phyloP scores from a whole-genome alignment of 2,797 vertebrate genomes.

The Pseudochaenichthys georgianus region DNA sequence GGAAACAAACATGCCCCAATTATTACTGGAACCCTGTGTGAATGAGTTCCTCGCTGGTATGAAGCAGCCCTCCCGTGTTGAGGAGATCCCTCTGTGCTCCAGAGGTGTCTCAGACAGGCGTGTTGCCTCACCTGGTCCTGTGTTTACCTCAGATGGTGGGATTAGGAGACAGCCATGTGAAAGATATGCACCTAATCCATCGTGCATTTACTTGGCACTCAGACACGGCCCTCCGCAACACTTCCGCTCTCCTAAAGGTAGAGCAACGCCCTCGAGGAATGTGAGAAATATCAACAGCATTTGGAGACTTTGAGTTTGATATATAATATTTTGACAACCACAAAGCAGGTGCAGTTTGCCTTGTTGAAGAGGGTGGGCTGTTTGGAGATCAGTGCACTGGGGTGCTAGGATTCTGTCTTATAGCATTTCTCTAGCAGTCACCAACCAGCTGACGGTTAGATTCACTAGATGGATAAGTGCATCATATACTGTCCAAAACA shows the following conservation, averaged over 20 bases:
- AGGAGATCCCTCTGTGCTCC: slow-evolving; percentile 66
- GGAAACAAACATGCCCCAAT: slow-evolving; percentile 16
- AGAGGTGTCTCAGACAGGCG: slow-evolving; percentile 72
- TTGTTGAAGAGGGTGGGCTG: slow-evolving; percentile 19
- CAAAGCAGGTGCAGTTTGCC: slow-evolving; percentile 15
- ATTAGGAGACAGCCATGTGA: slow-evolving; percentile 80
- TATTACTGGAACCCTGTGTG: slow-evolving; percentile 3
- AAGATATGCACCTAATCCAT: slow-evolving; percentile 79
- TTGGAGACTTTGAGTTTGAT: slow-evolving; percentile 35
- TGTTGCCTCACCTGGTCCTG: slow-evolving; percentile 80
- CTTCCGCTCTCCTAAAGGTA: slow-evolving; percentile 63
- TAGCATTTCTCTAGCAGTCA: slow-evolving; percentile 6
- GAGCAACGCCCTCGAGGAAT: slow-evolving; percentile 60
- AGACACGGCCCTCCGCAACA: slow-evolving; percentile 62
- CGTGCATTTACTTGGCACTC: slow-evolving; percentile 74
- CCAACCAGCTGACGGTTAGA: slow-evolving; percentile 16
- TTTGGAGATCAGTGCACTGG: slow-evolving; percentile 12
- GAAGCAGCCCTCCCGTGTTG: slow-evolving; percentile 38
- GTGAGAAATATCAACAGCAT: slow-evolving; percentile 57
- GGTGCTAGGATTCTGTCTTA: background rate
- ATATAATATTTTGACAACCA: slow-evolving; percentile 40
- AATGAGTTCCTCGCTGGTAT: slow-evolving; percentile 19
- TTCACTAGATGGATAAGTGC: background rate
- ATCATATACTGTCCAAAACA: slow-evolving; percentile 11
- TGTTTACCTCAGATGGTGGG: slow-evolving; percentile 83